Evolutionary conservation across 2,888 invertebrate genomes (phyloP).

Genomic region (Lasioglossum leucozonium): DNA sequence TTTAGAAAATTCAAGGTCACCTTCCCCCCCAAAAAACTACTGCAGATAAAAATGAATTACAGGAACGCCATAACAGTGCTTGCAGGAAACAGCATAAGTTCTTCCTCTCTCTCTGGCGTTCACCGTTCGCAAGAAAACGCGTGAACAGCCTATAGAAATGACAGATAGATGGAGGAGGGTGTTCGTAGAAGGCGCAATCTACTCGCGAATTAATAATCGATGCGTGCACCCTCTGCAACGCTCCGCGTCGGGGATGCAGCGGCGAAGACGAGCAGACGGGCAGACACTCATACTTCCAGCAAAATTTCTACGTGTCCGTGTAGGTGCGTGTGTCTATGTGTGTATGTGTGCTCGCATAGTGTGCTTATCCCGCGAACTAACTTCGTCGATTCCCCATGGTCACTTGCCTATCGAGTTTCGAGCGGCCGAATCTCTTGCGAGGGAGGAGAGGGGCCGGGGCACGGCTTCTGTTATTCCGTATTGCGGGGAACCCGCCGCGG

Average conservation of each 20-base stretch:
- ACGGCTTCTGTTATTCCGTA: conserved; percentile 63
- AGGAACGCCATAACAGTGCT: too few species aligned
- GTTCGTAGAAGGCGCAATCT: conserved; percentile 27
- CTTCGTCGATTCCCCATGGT: conserved; percentile 71
- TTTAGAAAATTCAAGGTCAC: too few species aligned
- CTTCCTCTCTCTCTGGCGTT: too few species aligned
- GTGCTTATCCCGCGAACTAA: conserved; percentile 58
- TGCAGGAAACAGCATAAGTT: too few species aligned
- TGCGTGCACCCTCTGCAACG: conserved; percentile 15
- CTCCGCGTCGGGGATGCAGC: not conserved
- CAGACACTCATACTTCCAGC: not conserved
- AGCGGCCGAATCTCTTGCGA: conserved; percentile 30
- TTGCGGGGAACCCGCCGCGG: conserved; percentile 37
- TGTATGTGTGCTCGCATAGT: not conserved
- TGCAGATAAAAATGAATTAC: too few species aligned
- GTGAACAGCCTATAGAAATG: not conserved
- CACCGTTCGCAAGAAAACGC: too few species aligned
- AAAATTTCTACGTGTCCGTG: not conserved
- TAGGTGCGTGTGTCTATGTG: not conserved
- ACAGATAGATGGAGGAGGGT: too few species aligned
- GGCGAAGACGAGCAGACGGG: not conserved
- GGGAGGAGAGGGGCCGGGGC: conserved; percentile 3
- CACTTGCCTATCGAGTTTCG: conserved; percentile 65
- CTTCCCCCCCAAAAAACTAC: too few species aligned
- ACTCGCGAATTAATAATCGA: conserved; percentile 66